These are phyloP conservation scores for Centropristis striata DNA, from an alignment of 2,113 vertebrate genomes.

Conservation along the genomic window DNA sequence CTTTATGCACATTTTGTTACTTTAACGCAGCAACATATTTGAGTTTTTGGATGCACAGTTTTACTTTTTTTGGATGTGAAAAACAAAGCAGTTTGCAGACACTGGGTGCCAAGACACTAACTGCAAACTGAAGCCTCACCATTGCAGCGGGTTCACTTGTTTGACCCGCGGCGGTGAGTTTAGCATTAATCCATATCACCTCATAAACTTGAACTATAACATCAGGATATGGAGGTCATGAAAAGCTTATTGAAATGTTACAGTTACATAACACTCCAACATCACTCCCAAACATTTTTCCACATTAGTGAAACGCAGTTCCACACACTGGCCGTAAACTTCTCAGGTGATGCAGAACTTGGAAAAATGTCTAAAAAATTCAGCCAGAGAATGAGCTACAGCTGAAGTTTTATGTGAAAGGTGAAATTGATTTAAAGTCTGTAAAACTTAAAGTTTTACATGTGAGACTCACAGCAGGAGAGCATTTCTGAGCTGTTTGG, in stretches of 20 bases:
- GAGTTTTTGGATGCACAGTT: too few species aligned
- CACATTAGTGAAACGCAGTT: not conserved
- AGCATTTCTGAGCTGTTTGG: not conserved
- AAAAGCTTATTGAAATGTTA: not conserved
- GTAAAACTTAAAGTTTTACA: not conserved
- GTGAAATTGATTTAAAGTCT: not conserved
- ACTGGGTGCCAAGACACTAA: too few species aligned
- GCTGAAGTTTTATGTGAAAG: conserved; percentile 21
- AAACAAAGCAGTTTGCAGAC: too few species aligned
- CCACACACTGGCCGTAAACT: not conserved
- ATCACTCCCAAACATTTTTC: not conserved
- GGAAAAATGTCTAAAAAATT: not conserved
- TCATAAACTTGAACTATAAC: too few species aligned
- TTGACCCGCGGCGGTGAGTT: too few species aligned
- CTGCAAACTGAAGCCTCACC: too few species aligned
- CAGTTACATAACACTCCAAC: not conserved
- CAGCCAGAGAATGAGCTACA: conserved; percentile 3
- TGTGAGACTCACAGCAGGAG: not conserved
- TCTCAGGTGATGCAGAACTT: not conserved
- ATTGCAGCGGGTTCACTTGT: too few species aligned
- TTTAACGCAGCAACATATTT: too few species aligned
- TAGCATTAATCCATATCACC: too few species aligned
- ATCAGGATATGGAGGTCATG: not conserved
- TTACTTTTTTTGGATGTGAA: too few species aligned
- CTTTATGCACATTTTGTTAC: too few species aligned